Evolutionary conservation across 2,888 invertebrate species (phyloP), one percentile per base, ranked within the genome.

Genomic region (Merodon equestris): DNA sequence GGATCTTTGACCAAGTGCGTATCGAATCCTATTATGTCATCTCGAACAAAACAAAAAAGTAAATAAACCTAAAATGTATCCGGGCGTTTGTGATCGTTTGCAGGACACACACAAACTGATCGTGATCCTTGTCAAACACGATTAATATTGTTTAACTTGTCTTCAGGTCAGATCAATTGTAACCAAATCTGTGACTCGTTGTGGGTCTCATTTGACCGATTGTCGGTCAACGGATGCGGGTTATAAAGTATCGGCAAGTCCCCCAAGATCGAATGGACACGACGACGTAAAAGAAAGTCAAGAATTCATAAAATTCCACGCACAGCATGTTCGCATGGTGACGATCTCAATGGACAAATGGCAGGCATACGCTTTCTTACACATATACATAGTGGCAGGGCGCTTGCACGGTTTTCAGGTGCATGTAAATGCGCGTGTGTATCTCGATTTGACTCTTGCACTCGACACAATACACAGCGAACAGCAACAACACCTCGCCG

Each of bases 11-110:
- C 73, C 63, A 67, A 67, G 73, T 73, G 79, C 79, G 79, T 34
- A 79, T 68, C 74, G 79, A 79, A 79, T 79, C 74, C 68, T 74
- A 79, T 79, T 79, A 79, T 79, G 74, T 79, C 79, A 79, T 74
- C 79, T 79, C 68, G 60, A 42, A 19, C 45, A 44, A 38, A 53
- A 61, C 54, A 56, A 44, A 64, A 56, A 57, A 40, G 27, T 27
- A 27, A 57, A 60, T 34, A 13, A 44, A 45, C 13, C 17, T n/a
- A 10, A 40, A 40, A 10, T 34, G 14, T 9, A 34, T 60, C 60
- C 57, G 50, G 75, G 51, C 72, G 61, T 63, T 67, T 67, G 66
- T 72, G 61, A 61, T 58, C 64, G 73, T 63, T 67, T 68, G 3
- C 38, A 60, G 73, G 68, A 74, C 68, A 70, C 68, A 74, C 79